Base-by-base conservation (phyloP, 2,113 vertebrate species). In the Clarias batrachus region DNA sequence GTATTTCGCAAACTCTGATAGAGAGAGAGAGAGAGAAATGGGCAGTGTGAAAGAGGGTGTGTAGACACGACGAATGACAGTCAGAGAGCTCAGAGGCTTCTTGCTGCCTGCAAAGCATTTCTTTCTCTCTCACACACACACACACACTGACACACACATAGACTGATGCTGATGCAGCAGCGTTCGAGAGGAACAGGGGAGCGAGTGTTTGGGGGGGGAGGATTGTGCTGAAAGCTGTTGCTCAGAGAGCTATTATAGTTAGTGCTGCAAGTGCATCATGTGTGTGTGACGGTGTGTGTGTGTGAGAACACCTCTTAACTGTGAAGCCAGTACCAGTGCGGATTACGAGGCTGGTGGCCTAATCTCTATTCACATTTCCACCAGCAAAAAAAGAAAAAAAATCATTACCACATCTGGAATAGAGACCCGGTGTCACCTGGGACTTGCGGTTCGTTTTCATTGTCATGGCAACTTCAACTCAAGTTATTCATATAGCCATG, bases 221-320 rank as follows among this genome's bases (percentile, higher is more conserved):
- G 78, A 81, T 25, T 81, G 77, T 81, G 76, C 37, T 68, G 63
- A 56, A 80, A 80, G 85, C 85, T 86, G 85, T 86, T 86, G 85
- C 65, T 80, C 48, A 71, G 54, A 71, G 54, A 27, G 83, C 25
- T 74, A 4, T 74, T 60, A 84, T 21, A 60, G 56, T 74, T 68
- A 41, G 4, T 52, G 37, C 33, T 66, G 62, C 1, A 17, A 9
- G 62, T 83, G 81, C 33, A 14, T 83, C 19, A 17, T 83, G 81
- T 83, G 81, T 83, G 63, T 52, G 59, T 59, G 37, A 21, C 27
- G 59, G 48, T 57, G 63, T 52, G 62, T 66, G 81, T 82, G 81
- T 66, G 81, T 52, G 41, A 62, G 57, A 71, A 21, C 68, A 37
- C 17, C 16, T 41, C 37, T 41, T 37, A 73, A 73, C 41, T 52